Evolutionary conservation across 2,113 vertebrate species (phyloP), one percentile per base, ranked within the genome.

Genomic region (Rhinoderma darwinii): DNA sequence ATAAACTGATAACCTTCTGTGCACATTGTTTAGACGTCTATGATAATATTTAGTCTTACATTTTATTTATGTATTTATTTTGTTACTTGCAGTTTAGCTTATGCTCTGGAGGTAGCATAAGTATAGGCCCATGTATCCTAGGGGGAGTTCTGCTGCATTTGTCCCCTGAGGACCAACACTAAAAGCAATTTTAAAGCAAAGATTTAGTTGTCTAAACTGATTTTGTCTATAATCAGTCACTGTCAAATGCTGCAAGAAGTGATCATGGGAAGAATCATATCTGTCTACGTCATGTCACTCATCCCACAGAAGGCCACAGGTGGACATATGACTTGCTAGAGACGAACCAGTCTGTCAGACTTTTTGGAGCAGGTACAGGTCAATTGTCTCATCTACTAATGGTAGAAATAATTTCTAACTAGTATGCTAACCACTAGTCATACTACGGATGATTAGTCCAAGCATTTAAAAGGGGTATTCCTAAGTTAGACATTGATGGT

Each of bases 121-220:
- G 14, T 9, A 12, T 12, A 47, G 44, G 44, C 9, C 27, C 15
- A 30, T 30, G 35, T 70, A 35, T 22, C 32, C 66, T 5, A 10
- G 17, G 35, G 66, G 66, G 66, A 70, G 66, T 22, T 70, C 66
- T 37, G 66, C 18, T 17, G 2, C 20, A 35, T 35, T 37, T 68
- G 15, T n/a, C 66, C 32, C 66, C 30, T 22, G 32, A 70, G 66
- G 66, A 10, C 35, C 32, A 39, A 18, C 32, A 39, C 32, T 37
- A 37, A 70, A 70, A 70, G 66, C 66, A 70, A 70, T 70, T 70
- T 70, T 37, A 70, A 70, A 70, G 66, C 39, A 37, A 70, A 70
- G 66, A 37, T 70, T 70, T 70, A 35, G 32, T 39, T 70, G 66
- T 70, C 66, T 70, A 70, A 70, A 70, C 17, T 20, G 66, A 70